Conservation (phyloP, 2,797 vertebrate species). For the Cossypha heuglini region DNA sequence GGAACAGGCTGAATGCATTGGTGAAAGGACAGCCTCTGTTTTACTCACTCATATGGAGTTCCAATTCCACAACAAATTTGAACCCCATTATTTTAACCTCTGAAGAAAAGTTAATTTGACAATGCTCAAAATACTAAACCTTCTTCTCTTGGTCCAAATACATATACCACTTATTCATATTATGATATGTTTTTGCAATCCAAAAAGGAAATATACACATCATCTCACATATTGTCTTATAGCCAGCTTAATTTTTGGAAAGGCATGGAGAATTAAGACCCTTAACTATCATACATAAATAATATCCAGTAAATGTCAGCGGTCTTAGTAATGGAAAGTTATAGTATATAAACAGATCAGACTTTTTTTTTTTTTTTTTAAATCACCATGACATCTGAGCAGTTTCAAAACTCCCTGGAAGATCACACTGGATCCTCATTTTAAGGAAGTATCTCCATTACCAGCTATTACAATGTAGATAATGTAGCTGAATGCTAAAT, state of each 20-base stretch:
- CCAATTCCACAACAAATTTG: not conserved
- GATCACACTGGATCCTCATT: not conserved
- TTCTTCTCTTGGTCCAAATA: not conserved
- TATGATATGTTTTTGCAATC: not conserved
- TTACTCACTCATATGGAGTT: not conserved
- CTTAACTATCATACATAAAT: not conserved
- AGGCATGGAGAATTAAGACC: not conserved
- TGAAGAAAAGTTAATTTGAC: not conserved
- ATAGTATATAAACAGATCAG: not conserved
- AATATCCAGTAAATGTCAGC: not conserved
- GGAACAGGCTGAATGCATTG: not conserved
- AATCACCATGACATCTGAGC: not conserved
- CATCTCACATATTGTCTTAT: not conserved
- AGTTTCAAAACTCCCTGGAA: not conserved
- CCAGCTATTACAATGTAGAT: not conserved
- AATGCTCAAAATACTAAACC: not conserved
- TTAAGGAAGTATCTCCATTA: not conserved
- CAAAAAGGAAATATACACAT: not conserved
- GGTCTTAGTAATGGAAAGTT: not conserved
- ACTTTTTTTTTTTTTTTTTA: not conserved
- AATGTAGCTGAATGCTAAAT: not conserved
- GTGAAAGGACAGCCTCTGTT: not conserved
- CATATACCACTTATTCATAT: not conserved
- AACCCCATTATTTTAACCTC: not conserved
- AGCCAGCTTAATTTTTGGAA: not conserved